phyloP scores from a whole-genome alignment of 1,140 invertebrate species.

The Leptinotarsa lineolata region DNA sequence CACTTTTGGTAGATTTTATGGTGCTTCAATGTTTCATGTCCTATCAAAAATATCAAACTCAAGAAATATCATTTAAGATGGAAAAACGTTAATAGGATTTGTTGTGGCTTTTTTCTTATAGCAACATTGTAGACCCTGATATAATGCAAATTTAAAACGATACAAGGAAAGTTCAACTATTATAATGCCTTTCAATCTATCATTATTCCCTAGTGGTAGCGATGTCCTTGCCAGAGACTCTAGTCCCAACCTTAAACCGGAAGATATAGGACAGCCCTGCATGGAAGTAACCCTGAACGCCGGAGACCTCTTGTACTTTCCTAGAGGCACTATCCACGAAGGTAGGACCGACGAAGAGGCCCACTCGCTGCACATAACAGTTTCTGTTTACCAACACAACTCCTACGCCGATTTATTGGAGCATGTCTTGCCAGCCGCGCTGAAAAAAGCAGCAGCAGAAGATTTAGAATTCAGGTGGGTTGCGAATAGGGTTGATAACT shows the following conservation, averaged over 20 bases:
- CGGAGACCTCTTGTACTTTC: constrained; percentile 92
- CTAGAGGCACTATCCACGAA: constrained; percentile 93
- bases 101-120: too few species aligned
- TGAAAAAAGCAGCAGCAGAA: constrained; percentile 72
- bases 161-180: too few species aligned
- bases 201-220: constrained; percentile 36
- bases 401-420: constrained; percentile 87
- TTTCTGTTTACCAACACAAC: constrained; percentile 91
- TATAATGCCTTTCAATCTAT: too few species aligned
- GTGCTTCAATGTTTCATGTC: too few species aligned
- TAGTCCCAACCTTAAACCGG: constrained; percentile 79
- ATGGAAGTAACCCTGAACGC: constrained; percentile 80
- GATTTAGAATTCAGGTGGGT: constrained; percentile 74
- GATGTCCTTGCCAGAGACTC: constrained; percentile 80
- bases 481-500: not conserved
- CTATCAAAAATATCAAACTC: too few species aligned
- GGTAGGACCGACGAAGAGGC: constrained; percentile 71
- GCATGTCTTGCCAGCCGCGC: constrained; percentile 75
- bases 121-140: too few species aligned
- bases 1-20: too few species aligned
- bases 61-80: too few species aligned
- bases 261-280: constrained; percentile 80
- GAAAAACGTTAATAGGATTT: too few species aligned
- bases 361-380: constrained; percentile 91
- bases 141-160: too few species aligned